Conservation (phyloP, 2,113 vertebrate species). For the Cepphus grylle region DNA sequence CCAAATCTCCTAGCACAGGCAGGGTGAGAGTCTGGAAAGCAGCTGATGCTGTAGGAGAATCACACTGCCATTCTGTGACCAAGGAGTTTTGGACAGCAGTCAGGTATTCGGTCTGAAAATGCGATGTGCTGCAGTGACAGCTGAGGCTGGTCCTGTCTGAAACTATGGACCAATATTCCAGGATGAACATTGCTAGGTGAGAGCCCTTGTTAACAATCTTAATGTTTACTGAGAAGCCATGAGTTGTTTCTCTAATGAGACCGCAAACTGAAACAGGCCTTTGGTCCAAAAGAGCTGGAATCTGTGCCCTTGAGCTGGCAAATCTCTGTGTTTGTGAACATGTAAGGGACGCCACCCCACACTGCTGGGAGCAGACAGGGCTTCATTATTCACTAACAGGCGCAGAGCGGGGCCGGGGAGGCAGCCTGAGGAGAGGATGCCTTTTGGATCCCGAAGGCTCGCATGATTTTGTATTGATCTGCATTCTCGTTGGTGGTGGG, state of each 20-base stretch:
- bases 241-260: background rate
- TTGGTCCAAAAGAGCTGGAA: background rate
- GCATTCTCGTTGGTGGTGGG: background rate
- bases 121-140: background rate
- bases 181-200: background rate
- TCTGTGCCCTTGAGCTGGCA: background rate
- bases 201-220: background rate
- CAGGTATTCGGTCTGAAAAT: background rate
- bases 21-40: background rate
- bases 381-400: background rate
- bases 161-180: background rate
- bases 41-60: background rate
- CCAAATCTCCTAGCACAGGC: background rate
- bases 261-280: background rate
- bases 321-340: background rate
- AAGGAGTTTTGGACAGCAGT: background rate
- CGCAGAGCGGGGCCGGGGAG: background rate
- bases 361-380: background rate
- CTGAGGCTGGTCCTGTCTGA: background rate
- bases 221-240: background rate
- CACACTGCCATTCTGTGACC: background rate
- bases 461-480: background rate
- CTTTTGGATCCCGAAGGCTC: background rate
- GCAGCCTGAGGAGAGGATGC: background rate
- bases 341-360: fast-evolving